Evolutionary conservation across 1,140 invertebrate species (phyloP).

Genomic region (Lucilia sericata): DNA sequence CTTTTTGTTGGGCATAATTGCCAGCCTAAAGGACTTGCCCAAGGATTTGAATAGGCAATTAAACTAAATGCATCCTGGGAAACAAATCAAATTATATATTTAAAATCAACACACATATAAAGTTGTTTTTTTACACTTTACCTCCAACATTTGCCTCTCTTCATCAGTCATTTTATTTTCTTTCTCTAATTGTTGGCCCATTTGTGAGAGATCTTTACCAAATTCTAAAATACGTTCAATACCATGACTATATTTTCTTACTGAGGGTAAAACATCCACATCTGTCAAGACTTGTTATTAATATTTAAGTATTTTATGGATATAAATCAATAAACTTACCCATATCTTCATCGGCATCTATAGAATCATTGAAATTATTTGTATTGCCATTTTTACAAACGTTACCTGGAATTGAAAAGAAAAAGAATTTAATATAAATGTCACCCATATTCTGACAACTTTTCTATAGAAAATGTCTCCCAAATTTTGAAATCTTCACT

Average conservation of each 20-base stretch:
- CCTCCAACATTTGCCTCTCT: slow-evolving; percentile 94
- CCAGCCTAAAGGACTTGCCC: slow-evolving; percentile 95
- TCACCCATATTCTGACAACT: not conserved
- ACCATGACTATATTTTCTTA: slow-evolving; percentile 80
- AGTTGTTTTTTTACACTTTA: slow-evolving; percentile 66
- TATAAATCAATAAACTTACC: slow-evolving; percentile 66
- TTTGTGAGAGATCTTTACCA: slow-evolving; percentile 91
- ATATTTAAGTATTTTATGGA: not conserved
- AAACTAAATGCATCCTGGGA: slow-evolving; percentile 95
- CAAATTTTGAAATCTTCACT: no score
- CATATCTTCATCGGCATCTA: slow-evolving; percentile 76
- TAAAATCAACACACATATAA: not conserved
- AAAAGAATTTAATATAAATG: not conserved
- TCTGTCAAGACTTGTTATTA: slow-evolving; percentile 53
- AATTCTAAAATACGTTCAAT: slow-evolving; percentile 93
- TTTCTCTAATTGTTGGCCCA: slow-evolving; percentile 86
- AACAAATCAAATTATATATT: slow-evolving; percentile 16
- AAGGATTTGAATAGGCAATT: slow-evolving; percentile 97
- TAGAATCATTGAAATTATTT: slow-evolving; percentile 53
- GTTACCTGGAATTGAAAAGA: slow-evolving; percentile 53
- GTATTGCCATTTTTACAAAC: slow-evolving; percentile 74
- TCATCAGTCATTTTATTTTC: slow-evolving; percentile 86
- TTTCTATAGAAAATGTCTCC: not conserved
- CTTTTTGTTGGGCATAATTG: slow-evolving; percentile 92
- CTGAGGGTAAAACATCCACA: slow-evolving; percentile 68